Evolutionary conservation across 2,113 vertebrate species (phyloP).

Genomic region (Pelodiscus sinensis): DNA sequence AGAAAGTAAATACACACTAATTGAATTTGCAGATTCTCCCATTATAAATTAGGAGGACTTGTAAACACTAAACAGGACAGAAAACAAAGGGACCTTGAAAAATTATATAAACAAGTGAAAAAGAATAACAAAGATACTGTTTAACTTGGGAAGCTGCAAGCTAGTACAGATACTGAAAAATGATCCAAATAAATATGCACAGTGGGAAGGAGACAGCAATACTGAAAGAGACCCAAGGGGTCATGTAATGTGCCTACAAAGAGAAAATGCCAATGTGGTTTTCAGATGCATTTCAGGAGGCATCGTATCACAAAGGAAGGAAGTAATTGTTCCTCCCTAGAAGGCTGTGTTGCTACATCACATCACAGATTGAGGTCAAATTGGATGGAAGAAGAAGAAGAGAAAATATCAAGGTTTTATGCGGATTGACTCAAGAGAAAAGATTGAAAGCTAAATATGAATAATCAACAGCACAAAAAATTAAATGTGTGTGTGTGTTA

Average conservation of each 20-base stretch:
- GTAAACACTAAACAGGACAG: background rate
- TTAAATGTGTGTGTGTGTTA: background rate
- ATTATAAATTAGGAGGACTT: slow-evolving; percentile 11
- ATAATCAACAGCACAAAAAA: background rate
- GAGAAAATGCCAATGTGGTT: background rate
- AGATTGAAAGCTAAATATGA: background rate
- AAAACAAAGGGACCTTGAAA: background rate
- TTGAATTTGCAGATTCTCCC: background rate
- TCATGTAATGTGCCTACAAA: background rate
- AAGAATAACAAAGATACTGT: background rate
- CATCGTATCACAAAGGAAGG: background rate
- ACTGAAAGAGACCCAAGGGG: background rate
- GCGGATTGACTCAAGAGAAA: background rate
- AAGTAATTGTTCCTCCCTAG: background rate
- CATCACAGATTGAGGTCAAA: background rate
- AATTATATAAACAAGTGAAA: background rate
- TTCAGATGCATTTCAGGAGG: background rate
- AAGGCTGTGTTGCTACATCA: background rate
- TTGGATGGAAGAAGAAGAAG: background rate
- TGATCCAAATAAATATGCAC: slow-evolving; percentile 1
- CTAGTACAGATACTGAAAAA: slow-evolving; percentile 14
- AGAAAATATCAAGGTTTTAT: background rate
- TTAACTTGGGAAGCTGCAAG: background rate
- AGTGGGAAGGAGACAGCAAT: background rate
- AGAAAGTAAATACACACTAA: slow-evolving; percentile 15